Conservation (phyloP, 2,888 invertebrate genomes). For the Microctonus brassicae region DNA sequence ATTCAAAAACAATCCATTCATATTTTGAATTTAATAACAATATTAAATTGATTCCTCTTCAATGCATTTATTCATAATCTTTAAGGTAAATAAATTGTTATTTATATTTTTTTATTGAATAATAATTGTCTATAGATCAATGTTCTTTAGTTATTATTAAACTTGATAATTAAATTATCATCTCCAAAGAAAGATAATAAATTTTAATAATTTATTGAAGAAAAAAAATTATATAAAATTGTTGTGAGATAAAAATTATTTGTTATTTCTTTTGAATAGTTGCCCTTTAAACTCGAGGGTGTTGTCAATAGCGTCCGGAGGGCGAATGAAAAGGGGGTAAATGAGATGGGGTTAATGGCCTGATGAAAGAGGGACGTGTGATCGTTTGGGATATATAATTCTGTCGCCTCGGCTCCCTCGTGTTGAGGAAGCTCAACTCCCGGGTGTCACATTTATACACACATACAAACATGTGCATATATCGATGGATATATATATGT, state of each 20-base stretch:
- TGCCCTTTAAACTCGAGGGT: slow-evolving; percentile 32
- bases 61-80: too few relatives aligned
- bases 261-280: neutral
- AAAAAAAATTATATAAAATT: neutral
- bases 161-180: too few relatives aligned
- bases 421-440: neutral
- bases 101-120: too few relatives aligned
- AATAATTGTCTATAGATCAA: too few relatives aligned
- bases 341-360: slow-evolving; percentile 10
- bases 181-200: too few relatives aligned
- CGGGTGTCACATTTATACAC: neutral
- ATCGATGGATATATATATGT: neutral
- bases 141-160: too few relatives aligned
- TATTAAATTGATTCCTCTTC: too few relatives aligned
- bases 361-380: neutral
- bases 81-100: too few relatives aligned
- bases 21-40: too few relatives aligned
- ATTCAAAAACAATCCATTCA: too few relatives aligned
- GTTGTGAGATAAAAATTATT: neutral
- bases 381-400: slow-evolving; percentile 22
- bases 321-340: neutral
- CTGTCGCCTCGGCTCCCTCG: slow-evolving; percentile 14
- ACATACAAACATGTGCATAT: neutral
- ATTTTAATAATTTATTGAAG: too few relatives aligned
- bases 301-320: slow-evolving; percentile 15